Percentiles rank a stretch among this genome's conserved stretches.
phyloP scores from a whole-genome alignment of 2,888 invertebrate genomes.

The Clanis bilineata region DNA sequence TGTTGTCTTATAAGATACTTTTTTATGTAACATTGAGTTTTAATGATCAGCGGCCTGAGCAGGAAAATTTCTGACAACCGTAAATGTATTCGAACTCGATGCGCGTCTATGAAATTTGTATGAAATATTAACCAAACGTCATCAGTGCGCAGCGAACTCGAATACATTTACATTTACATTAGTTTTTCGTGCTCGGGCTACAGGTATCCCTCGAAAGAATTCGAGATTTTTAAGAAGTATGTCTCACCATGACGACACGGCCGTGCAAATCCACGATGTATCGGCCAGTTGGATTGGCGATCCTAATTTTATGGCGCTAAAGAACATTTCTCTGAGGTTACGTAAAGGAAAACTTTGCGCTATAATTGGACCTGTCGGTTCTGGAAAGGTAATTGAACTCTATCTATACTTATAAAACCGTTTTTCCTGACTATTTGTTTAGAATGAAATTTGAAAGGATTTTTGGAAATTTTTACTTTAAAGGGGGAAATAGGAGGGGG shows the following conservation, averaged over 20 bases:
- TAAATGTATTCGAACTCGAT: too few relatives aligned
- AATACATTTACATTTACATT: too few relatives aligned
- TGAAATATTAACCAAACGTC: too few relatives aligned
- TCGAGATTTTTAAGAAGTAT: constrained; percentile 47
- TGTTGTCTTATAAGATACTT: too few relatives aligned
- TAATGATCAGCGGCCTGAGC: background rate
- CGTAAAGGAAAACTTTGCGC: constrained; percentile 84
- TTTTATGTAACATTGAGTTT: background rate
- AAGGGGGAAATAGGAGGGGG: too few relatives aligned
- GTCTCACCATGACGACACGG: constrained; percentile 57
- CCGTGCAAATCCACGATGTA: constrained; percentile 60
- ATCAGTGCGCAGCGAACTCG: too few relatives aligned
- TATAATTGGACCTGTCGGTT: constrained; percentile 89
- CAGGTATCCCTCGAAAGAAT: constrained; percentile 17
- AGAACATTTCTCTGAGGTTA: constrained; percentile 76
- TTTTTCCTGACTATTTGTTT: too few relatives aligned
- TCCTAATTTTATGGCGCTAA: constrained; percentile 78
- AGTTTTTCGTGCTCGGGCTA: too few relatives aligned
- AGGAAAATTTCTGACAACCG: too few relatives aligned
- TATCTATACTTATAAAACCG: background rate
- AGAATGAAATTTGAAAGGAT: too few relatives aligned
- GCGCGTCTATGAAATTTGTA: too few relatives aligned
- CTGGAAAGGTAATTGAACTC: constrained; percentile 82
- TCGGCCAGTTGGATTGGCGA: constrained; percentile 79
- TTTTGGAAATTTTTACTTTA: too few relatives aligned